A percentile compares a stretch with the other conserved stretches of the same genome.
Conservation (phyloP, 2,113 vertebrate species). For the Caranx melampygus region DNA sequence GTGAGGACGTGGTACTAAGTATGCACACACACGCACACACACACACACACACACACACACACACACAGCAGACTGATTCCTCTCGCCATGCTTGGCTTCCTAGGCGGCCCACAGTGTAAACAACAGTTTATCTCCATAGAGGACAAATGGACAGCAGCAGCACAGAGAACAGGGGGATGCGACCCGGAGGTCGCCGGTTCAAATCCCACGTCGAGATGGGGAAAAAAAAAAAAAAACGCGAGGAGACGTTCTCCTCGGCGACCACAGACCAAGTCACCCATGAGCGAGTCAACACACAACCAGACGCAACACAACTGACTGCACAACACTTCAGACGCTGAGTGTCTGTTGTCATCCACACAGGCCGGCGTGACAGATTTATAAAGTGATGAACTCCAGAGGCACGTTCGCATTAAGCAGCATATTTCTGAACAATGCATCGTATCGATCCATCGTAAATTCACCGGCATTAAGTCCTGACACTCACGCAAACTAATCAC, state of each 20-base stretch:
- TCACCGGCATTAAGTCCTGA: no score
- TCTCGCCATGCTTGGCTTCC: slow-evolving; percentile 44
- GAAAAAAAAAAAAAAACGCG: background rate
- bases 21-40: no score
- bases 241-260: background rate
- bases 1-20: background rate
- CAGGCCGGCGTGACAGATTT: no score
- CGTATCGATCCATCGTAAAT: no score
- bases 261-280: background rate
- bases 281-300: background rate
- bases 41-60: slow-evolving; percentile 24
- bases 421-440: no score
- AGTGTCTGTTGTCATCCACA: no score
- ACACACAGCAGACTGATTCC: slow-evolving; percentile 17
- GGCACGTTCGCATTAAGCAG: no score
- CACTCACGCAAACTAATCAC: no score
- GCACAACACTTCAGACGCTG: no score
- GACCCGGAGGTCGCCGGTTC: slow-evolving; percentile 33
- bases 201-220: slow-evolving; percentile 35
- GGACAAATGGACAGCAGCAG: slow-evolving; percentile 46
- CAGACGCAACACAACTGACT: no score
- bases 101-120: slow-evolving; percentile 55
- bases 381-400: no score
- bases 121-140: slow-evolving; percentile 65
- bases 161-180: slow-evolving; percentile 11